Conservation (phyloP, 2,797 vertebrate genomes). For the Cyclura pinguis region DNA sequence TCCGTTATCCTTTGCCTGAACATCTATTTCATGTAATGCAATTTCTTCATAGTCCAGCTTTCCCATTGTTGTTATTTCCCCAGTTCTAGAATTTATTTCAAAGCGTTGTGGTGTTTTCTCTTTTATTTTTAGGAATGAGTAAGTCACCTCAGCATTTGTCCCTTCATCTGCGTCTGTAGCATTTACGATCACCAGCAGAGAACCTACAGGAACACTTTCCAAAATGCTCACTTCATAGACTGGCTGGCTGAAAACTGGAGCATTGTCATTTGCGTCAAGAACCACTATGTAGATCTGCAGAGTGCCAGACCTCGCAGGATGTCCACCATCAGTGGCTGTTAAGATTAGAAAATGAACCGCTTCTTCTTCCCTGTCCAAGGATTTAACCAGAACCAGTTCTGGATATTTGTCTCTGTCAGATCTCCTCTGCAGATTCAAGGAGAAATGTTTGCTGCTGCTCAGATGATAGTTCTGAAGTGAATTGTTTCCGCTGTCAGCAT, state of each 20-base stretch:
- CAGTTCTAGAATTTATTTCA: not conserved
- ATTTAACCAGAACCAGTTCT: slow-evolving; percentile 72
- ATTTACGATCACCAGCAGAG: not conserved
- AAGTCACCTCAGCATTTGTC: slow-evolving; percentile 15
- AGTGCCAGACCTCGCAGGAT: slow-evolving; percentile 17
- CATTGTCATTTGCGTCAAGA: slow-evolving; percentile 32
- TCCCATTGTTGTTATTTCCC: slow-evolving; percentile 35
- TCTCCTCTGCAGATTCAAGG: not conserved
- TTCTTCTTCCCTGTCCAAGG: slow-evolving; percentile 74
- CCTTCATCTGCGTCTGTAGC: slow-evolving; percentile 20
- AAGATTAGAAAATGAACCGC: slow-evolving; percentile 10
- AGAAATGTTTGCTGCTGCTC: slow-evolving; percentile 16
- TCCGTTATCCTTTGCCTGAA: slow-evolving; percentile 79
- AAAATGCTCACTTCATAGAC: slow-evolving; percentile 7
- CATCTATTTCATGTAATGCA: slow-evolving; percentile 68
- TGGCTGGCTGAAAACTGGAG: slow-evolving; percentile 10
- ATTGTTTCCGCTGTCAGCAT: slow-evolving; percentile 7
- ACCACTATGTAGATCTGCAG: not conserved
- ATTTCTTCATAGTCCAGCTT: slow-evolving; percentile 79
- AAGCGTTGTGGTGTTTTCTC: not conserved
- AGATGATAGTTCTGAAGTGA: slow-evolving; percentile 25
- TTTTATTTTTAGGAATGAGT: slow-evolving; percentile 26
- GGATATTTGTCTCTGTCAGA: not conserved
- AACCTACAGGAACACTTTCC: slow-evolving; percentile 22
- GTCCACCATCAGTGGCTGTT: slow-evolving; percentile 13